Evolutionary conservation across 2,797 vertebrate genomes (phyloP).

Genomic region (Cephalopachus bancanus): DNA sequence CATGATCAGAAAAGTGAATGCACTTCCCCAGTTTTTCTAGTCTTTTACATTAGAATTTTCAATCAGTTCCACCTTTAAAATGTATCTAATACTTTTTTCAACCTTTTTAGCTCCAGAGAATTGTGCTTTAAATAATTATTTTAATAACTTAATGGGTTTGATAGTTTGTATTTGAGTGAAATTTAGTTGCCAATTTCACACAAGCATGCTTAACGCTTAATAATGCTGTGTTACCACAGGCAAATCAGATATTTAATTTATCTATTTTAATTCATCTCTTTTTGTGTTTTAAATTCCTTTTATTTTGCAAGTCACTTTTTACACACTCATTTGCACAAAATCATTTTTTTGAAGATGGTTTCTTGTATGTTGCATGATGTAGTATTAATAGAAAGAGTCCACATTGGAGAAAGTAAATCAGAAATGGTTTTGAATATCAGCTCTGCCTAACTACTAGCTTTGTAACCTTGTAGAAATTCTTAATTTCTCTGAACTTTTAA

Average conservation of each 20-base stretch:
- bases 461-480: constrained; percentile 28
- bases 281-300: constrained; percentile 45
- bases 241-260: constrained; percentile 52
- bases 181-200: constrained; percentile 69
- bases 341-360: not conserved
- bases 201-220: constrained; percentile 22
- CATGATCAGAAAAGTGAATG: constrained; percentile 52
- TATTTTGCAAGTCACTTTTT: constrained; percentile 41
- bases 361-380: not conserved
- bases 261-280: constrained; percentile 59
- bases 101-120: constrained; percentile 56
- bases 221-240: constrained; percentile 37
- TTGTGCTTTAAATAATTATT: constrained; percentile 27
- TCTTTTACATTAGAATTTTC: constrained; percentile 64
- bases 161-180: constrained; percentile 31
- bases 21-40: not conserved
- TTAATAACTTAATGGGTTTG: constrained; percentile 59
- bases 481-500: constrained; percentile 30
- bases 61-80: constrained; percentile 52
- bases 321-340: not conserved
- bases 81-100: constrained; percentile 65
- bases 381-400: not conserved
- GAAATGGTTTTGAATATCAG: not conserved
- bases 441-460: not conserved
- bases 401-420: not conserved